Evolutionary conservation across 1,140 invertebrate species (phyloP).

Genomic region (Neodiprion virginianus): DNA sequence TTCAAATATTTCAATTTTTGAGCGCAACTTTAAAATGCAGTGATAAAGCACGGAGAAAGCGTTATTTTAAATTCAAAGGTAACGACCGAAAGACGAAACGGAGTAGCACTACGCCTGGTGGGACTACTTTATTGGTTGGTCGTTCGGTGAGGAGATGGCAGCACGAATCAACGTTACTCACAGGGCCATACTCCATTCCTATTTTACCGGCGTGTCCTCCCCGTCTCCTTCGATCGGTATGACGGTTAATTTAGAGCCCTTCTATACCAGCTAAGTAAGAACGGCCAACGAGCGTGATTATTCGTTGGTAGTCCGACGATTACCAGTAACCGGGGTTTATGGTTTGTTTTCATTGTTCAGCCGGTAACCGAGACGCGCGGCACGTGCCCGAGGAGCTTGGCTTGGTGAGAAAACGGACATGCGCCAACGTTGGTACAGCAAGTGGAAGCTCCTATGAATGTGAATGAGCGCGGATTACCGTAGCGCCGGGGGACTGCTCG

Average conservation of each 20-base stretch:
- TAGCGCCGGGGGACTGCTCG: background rate
- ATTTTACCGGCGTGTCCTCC: conserved; percentile 33
- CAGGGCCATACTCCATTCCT: conserved; percentile 36
- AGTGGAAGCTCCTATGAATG: conserved; percentile 2
- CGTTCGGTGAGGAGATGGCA: conserved; percentile 49
- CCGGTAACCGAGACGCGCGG: conserved; percentile 33
- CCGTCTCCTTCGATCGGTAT: conserved; percentile 51
- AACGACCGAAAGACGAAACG: too few species aligned
- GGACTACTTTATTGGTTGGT: conserved; percentile 34
- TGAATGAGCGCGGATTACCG: conserved; percentile 26
- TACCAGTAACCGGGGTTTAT: conserved; percentile 56
- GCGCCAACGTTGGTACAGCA: conserved; percentile 9
- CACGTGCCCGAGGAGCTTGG: conserved; percentile 19
- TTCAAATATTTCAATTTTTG: too few species aligned
- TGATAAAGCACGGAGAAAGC: too few species aligned
- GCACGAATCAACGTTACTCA: conserved; percentile 29
- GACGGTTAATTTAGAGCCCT: conserved; percentile 40
- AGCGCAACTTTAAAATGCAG: too few species aligned
- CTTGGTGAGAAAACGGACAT: conserved; percentile 20
- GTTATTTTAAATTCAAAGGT: too few species aligned
- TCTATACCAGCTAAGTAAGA: conserved; percentile 48
- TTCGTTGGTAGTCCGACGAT: conserved; percentile 53
- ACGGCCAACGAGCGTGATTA: conserved; percentile 26
- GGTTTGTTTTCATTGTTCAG: conserved; percentile 54
- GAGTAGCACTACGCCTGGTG: conserved; percentile 33